Evolutionary conservation across 2,888 invertebrate species (phyloP).

Genomic region (Dorcus parallelipipedus): DNA sequence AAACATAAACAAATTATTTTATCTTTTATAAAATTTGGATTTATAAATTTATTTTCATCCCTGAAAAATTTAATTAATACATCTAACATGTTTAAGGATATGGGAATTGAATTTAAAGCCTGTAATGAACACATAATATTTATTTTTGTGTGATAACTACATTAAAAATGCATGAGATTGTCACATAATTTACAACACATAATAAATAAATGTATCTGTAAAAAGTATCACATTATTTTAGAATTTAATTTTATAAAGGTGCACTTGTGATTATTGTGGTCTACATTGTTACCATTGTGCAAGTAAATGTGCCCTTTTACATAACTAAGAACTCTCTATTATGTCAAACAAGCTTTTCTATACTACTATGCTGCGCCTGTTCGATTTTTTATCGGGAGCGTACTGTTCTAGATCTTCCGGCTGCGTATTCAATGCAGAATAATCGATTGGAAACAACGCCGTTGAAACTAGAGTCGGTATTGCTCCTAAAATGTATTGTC

Average conservation of each 20-base stretch:
- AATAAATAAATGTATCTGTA: slow-evolving; percentile 2
- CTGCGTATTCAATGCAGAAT: slow-evolving; percentile 69
- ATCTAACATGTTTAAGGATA: too few species aligned
- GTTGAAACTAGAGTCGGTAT: slow-evolving; percentile 55
- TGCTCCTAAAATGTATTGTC: slow-evolving; percentile 69
- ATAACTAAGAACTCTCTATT: not conserved
- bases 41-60: too few species aligned
- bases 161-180: too few species aligned
- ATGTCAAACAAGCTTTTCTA: slow-evolving; percentile 31
- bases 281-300: slow-evolving; percentile 3
- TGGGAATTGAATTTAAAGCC: too few species aligned
- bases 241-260: slow-evolving; percentile 45
- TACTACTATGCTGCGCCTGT: slow-evolving; percentile 68
- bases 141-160: too few species aligned
- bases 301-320: not conserved
- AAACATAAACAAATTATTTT: too few species aligned
- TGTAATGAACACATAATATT: too few species aligned
- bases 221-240: slow-evolving; percentile 48
- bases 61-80: too few species aligned
- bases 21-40: too few species aligned
- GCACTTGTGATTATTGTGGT: slow-evolving; percentile 40
- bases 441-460: slow-evolving; percentile 70
- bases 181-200: too few species aligned
- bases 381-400: slow-evolving; percentile 64
- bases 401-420: slow-evolving; percentile 69